Evolutionary conservation across 2,113 vertebrate genomes (phyloP), one percentile per base, ranked within the genome.

Genomic region (Phocoena sinus): DNA sequence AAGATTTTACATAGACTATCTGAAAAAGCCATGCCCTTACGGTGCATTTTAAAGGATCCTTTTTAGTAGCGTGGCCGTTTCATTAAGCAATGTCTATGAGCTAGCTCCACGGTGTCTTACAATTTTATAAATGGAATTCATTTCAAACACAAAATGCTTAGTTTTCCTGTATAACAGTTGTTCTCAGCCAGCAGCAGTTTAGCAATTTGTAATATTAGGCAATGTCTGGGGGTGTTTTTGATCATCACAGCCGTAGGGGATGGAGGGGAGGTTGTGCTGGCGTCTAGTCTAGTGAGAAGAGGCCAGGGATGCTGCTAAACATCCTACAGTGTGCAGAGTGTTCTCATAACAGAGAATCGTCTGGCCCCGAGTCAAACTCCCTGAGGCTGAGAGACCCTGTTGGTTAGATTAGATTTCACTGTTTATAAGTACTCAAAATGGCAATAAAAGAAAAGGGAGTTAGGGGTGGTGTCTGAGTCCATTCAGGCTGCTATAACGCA

Each of bases 41-140:
- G 28, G 8, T 60, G 50, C 38, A 0, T 33, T 13, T 60, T 44
- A 15, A 60, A 1, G 0, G 6, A 20, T 21, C 26, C 0, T 3
- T 21, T 38, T 14, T 31, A 5, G 28, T 13, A 20, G 41, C 31
- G 2, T 5, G 14, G 33, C 58, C 26, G 1, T 14, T 9, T 33
- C 74, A 1, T 14, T 9, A 17, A 33, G 62, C 3, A 1, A 0
- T 28, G 50, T 20, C n/a, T 25, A 5, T 8, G 44, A 53, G 62
- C 47, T 18, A 6, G 6, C 41, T 17, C 28, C 58, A 28, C 33
- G 1, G 13, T 47, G 14, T 38, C 38, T 62, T 26, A 2, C 38
- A 0, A 4, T 14, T 47, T 36, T 63, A 5, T 63, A 26, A n/a
- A 36, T 76, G 70, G 31, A 11, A 14, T 50, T 26, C 38, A 11